Base-by-base conservation (phyloP, 2,797 vertebrate species). In the Pantherophis vulpinus region DNA sequence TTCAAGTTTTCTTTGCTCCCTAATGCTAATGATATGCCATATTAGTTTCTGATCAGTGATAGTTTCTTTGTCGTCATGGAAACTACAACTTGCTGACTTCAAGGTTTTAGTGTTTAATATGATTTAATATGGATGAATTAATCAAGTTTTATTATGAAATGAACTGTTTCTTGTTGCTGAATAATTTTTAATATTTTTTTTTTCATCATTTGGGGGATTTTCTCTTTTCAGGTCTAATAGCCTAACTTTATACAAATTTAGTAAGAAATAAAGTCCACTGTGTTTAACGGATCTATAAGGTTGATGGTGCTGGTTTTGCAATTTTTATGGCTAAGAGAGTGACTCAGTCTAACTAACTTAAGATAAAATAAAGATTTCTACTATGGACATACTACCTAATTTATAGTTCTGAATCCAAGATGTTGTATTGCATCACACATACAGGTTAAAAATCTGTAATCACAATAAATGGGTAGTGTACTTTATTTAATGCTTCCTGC, bases 391-490 rank as follows among this genome's bases (percentile, higher is more conserved):
- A 58, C 27, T 16, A 70, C 51, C 54, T 88, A 58, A 63, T 89
- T 61, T 51, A 29, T 42, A 91, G 70, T 12, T 88, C n/a, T 79
- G 56, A 37, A n/a, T 88, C 58, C 25, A 37, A 54, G 47, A 58
- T 54, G 16, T 51, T 89, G 10, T 89, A 32, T 47, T 89, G 55
- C 16, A 56, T 54, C 10, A 23, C 16, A 23, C 11, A 20, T 89
- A 93, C 93, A 91, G 47, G 87, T 89, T 47, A 88, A 88, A 89
- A 89, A 89, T 86, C 70, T 66, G 87, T 93, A 86, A 91, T 91
- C 47, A 47, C 42, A 13, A 86, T 91, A 91, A 91, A 83, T 89
- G 32, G 87, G 25, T 89, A n/a, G 25, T 83, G 16, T 70, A 47
- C 16, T 59, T 70, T 70, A 51, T 29, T 66, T 54, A 66, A 83